These are phyloP conservation scores for Ormia ochracea DNA, from an alignment of 2,888 invertebrate genomes.

Conservation along the genomic window DNA sequence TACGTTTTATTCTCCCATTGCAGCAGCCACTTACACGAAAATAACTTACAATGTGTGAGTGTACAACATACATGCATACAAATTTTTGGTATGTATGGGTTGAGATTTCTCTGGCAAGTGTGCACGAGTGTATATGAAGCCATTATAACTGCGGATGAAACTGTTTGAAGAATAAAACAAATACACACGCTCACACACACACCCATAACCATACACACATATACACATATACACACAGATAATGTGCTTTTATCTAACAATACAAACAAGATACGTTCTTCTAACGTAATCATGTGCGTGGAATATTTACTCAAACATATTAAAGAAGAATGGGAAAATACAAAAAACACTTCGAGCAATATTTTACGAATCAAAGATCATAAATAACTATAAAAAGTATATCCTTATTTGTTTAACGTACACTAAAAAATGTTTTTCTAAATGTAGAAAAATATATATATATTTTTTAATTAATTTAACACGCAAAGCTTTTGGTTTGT, in stretches of 20 bases:
- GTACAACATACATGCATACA: not conserved
- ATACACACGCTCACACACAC: too few species aligned
- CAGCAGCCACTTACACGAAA: constrained; percentile 2
- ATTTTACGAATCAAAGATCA: too few species aligned
- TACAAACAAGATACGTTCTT: not conserved
- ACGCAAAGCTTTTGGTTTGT: too few species aligned
- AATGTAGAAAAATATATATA: too few species aligned
- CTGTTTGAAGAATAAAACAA: not conserved
- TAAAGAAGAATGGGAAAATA: not conserved
- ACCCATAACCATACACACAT: too few species aligned
- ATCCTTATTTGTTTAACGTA: too few species aligned
- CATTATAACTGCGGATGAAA: constrained; percentile 8
- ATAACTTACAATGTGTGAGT: not conserved
- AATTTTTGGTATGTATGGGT: not conserved
- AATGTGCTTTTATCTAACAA: not conserved
- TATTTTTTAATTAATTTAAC: too few species aligned
- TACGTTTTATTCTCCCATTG: not conserved
- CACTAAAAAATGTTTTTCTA: too few species aligned
- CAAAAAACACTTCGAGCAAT: too few species aligned
- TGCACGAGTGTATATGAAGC: constrained; percentile 37
- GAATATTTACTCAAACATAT: not conserved
- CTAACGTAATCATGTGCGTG: not conserved
- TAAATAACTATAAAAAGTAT: too few species aligned
- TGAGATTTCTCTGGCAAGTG: constrained; percentile 46
- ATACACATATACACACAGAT: too few species aligned